Evolutionary conservation across 2,888 invertebrate genomes (phyloP).

Genomic region (Sarcophaga rosellei): DNA sequence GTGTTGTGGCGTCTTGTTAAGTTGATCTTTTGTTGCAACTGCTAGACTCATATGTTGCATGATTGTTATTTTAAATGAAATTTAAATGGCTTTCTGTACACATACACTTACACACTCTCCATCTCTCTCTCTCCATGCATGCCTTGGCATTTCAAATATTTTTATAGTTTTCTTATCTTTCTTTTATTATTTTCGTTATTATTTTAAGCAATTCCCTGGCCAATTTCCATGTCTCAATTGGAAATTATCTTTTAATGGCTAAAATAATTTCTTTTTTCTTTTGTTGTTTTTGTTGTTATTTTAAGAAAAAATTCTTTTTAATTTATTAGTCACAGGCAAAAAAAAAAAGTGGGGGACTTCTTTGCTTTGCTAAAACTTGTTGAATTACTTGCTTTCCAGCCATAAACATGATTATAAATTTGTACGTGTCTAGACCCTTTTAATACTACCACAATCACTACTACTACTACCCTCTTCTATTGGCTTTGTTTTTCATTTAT

Average conservation of each 20-base stretch:
- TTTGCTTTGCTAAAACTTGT: slow-evolving; percentile 57
- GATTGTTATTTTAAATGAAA: slow-evolving; percentile 57
- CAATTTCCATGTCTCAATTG: slow-evolving; percentile 55
- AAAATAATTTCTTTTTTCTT: slow-evolving; percentile 6
- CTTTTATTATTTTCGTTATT: neutral
- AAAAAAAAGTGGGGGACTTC: neutral
- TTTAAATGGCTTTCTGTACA: slow-evolving; percentile 46
- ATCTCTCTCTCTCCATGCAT: too few species aligned
- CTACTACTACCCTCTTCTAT: neutral
- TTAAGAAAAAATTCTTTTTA: slow-evolving; percentile 23
- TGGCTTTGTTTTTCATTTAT: neutral
- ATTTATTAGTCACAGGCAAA: neutral
- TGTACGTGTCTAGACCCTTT: slow-evolving; percentile 56
- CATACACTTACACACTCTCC: slow-evolving; percentile 1
- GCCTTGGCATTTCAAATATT: slow-evolving; percentile 12
- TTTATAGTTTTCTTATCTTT: slow-evolving; percentile 18
- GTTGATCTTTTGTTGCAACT: slow-evolving; percentile 38
- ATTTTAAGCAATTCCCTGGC: slow-evolving; percentile 8
- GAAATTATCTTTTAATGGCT: slow-evolving; percentile 49
- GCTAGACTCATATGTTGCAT: slow-evolving; percentile 47
- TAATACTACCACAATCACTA: neutral
- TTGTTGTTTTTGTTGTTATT: neutral
- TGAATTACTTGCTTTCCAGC: slow-evolving; percentile 40
- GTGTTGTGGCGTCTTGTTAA: slow-evolving; percentile 33
- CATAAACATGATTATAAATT: slow-evolving; percentile 31